phyloP scores from a whole-genome alignment of 37 sponge, comb jelly and placozoan species.

The Theonella swinhoei region DNA sequence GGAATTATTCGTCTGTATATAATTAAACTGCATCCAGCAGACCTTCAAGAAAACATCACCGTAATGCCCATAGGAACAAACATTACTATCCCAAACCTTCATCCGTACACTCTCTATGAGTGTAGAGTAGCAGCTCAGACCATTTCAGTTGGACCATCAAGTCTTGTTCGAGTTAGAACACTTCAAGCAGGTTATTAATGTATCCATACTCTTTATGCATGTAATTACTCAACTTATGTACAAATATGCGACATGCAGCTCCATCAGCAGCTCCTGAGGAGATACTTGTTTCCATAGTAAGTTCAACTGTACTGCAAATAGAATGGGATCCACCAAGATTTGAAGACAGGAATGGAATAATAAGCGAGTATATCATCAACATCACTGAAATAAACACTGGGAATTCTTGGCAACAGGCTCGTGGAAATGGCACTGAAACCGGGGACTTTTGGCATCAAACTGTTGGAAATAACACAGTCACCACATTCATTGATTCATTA shows the following conservation, averaged over 20 bases:
- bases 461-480: not conserved
- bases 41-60: not conserved
- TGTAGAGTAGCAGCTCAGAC: conserved; percentile 32
- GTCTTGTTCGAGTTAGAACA: too few species aligned
- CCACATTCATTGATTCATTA: not conserved
- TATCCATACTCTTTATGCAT: not conserved
- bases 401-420: not conserved
- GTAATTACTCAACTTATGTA: not conserved
- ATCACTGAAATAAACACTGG: conserved; percentile 43
- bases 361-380: conserved; percentile 27
- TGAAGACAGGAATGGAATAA: conserved; percentile 27
- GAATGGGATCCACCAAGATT: conserved; percentile 1
- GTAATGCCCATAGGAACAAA: not conserved
- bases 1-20: conserved; percentile 21
- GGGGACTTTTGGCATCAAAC: not conserved
- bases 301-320: not conserved
- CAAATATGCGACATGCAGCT: conserved; percentile 2
- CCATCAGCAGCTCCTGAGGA: conserved; percentile 23
- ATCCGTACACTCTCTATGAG: conserved; percentile 28
- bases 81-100: conserved; percentile 8
- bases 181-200: not conserved
- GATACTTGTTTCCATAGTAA: not conserved
- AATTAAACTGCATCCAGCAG: not conserved
- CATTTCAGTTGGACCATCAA: not conserved
- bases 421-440: not conserved